Percentiles rank a stretch among this genome's conserved stretches.
Conservation (phyloP, 1,140 invertebrate species). For the Apis mellifera region DNA sequence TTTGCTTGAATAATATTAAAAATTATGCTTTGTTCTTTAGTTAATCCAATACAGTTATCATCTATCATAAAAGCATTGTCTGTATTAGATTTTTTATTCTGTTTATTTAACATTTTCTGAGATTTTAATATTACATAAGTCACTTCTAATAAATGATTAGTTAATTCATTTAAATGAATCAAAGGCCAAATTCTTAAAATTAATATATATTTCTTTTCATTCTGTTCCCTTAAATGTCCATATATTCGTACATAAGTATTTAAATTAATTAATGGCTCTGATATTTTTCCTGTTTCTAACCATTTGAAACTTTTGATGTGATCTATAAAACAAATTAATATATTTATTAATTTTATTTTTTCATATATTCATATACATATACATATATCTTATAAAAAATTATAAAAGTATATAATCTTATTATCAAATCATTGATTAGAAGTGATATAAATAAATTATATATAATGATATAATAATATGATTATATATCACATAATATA, state of each 20-base stretch:
- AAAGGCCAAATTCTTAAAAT: slow-evolving; percentile 66
- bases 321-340: slow-evolving; percentile 58
- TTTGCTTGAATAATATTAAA: slow-evolving; percentile 68
- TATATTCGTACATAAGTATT: slow-evolving; percentile 66
- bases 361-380: neutral
- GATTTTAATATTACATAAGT: slow-evolving; percentile 41
- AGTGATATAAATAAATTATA: too few species aligned
- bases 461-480: too few species aligned
- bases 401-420: neutral
- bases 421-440: too few species aligned
- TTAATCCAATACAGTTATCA: slow-evolving; percentile 50
- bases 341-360: neutral
- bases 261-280: slow-evolving; percentile 51
- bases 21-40: slow-evolving; percentile 64
- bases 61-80: slow-evolving; percentile 3
- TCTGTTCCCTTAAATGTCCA: slow-evolving; percentile 67
- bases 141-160: slow-evolving; percentile 55
- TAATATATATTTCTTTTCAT: slow-evolving; percentile 62
- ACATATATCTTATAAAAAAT: neutral
- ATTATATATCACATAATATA: too few species aligned
- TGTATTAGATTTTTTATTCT: neutral
- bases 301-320: slow-evolving; percentile 68
- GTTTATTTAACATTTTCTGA: neutral
- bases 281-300: slow-evolving; percentile 59
- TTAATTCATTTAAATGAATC: slow-evolving; percentile 62